Percentiles rank a stretch among this genome's conserved stretches.
Evolutionary conservation across 2,113 vertebrate genomes (phyloP).

Genomic region (Microcebus tavaratra): DNA sequence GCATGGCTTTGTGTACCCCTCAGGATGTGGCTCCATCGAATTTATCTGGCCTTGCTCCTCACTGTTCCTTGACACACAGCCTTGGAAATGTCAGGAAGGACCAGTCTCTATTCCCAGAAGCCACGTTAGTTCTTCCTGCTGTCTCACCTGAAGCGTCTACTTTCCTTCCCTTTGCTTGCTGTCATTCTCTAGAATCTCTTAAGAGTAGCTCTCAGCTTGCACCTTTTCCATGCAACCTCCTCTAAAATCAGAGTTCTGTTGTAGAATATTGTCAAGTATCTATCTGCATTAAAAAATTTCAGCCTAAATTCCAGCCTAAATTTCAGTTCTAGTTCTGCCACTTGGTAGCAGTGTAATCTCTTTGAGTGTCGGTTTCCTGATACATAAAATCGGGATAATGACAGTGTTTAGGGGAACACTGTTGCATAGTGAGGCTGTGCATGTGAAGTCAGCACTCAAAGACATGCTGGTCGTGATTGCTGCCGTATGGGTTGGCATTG

Average conservation of each 20-base stretch:
- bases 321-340: background rate
- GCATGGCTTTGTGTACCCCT: background rate
- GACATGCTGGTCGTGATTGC: background rate
- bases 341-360: background rate
- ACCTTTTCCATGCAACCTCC: fast-evolving
- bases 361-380: background rate
- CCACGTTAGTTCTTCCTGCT: no score
- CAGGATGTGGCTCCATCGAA: fast-evolving
- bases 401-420: fast-evolving
- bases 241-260: background rate
- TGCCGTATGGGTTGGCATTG: fast-evolving
- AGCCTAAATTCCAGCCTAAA: background rate
- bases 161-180: background rate
- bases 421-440: no score
- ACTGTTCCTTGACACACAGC: fast-evolving
- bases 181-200: background rate
- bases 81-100: background rate
- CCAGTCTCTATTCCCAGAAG: background rate
- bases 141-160: fast-evolving
- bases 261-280: background rate
- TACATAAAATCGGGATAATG: fast-evolving
- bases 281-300: background rate
- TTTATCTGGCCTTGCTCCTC: background rate
- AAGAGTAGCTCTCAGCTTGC: no score
- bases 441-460: background rate